Evolutionary conservation across 2,888 invertebrate species (phyloP).

Genomic region (Dolichomitus sp.): DNA sequence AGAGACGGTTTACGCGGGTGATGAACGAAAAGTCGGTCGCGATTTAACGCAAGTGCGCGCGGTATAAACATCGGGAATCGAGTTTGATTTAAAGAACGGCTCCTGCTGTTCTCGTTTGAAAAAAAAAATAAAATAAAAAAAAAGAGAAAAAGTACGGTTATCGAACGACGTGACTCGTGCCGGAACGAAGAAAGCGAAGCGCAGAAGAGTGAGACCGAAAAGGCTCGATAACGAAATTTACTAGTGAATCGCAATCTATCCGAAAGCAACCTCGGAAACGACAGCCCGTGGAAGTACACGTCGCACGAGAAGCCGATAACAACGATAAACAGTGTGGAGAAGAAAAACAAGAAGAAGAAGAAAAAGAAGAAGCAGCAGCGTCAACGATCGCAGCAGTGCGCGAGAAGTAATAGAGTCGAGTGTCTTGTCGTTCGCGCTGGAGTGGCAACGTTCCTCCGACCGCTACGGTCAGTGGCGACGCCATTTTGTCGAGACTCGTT

Average conservation of each 20-base stretch:
- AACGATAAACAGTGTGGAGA: not conserved
- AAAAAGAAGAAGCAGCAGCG: no score
- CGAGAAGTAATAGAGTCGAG: slow-evolving; percentile 42
- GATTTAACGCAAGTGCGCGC: not conserved
- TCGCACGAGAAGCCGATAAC: not conserved
- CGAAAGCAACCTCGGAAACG: not conserved
- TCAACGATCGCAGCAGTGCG: slow-evolving; percentile 12
- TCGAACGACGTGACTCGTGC: not conserved
- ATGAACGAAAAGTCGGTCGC: slow-evolving; percentile 6
- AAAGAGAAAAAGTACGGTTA: not conserved
- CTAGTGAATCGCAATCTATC: not conserved
- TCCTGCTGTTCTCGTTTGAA: no score
- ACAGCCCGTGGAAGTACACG: not conserved
- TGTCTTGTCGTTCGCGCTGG: slow-evolving; percentile 73
- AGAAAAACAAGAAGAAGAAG: not conserved
- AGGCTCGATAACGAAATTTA: not conserved
- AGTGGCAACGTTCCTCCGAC: slow-evolving; percentile 76
- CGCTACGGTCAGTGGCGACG: slow-evolving; percentile 81
- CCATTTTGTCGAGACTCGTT: slow-evolving; percentile 81
- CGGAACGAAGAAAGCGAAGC: slow-evolving; percentile 35
- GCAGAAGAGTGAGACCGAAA: slow-evolving; percentile 11
- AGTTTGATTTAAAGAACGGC: not conserved
- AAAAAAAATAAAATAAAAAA: not conserved
- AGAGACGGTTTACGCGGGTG: slow-evolving; percentile 40
- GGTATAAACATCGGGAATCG: not conserved